These are phyloP conservation scores for Bugulina stolonifera DNA, from an alignment of 2,888 invertebrate species.

Conservation along the genomic window DNA sequence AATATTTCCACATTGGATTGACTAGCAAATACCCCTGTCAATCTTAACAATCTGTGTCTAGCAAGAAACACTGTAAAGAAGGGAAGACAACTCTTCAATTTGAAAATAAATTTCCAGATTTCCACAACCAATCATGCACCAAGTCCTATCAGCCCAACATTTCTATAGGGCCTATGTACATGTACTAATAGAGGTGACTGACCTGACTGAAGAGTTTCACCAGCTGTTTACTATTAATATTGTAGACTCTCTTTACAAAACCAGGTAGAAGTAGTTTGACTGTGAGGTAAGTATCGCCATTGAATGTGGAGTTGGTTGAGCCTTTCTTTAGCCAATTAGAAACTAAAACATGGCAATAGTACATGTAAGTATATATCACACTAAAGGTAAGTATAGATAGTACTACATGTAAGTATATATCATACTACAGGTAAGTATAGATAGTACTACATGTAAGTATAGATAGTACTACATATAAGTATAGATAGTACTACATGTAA, in stretches of 20 bases:
- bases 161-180: too few relatives aligned
- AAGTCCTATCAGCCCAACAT: too few relatives aligned
- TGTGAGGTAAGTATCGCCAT: constrained; percentile 74
- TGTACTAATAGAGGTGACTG: constrained; percentile 31
- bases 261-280: constrained; percentile 76
- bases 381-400: not conserved
- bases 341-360: constrained; percentile 34
- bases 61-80: too few relatives aligned
- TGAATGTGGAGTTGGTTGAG: constrained; percentile 56
- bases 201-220: constrained; percentile 76
- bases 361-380: too few relatives aligned
- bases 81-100: too few relatives aligned
- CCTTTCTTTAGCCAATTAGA: constrained; percentile 42
- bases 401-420: not conserved
- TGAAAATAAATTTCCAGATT: too few relatives aligned
- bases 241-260: constrained; percentile 77
- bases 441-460: not conserved
- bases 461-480: not conserved
- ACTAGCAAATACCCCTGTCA: too few relatives aligned
- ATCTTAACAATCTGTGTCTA: too few relatives aligned
- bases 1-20: too few relatives aligned
- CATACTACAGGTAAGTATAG: not conserved
- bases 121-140: too few relatives aligned
- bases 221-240: constrained; percentile 84
- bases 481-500: not conserved